phyloP scores from a whole-genome alignment of 64 coral and sea anemone genomes.

The Trachythela sp. region DNA sequence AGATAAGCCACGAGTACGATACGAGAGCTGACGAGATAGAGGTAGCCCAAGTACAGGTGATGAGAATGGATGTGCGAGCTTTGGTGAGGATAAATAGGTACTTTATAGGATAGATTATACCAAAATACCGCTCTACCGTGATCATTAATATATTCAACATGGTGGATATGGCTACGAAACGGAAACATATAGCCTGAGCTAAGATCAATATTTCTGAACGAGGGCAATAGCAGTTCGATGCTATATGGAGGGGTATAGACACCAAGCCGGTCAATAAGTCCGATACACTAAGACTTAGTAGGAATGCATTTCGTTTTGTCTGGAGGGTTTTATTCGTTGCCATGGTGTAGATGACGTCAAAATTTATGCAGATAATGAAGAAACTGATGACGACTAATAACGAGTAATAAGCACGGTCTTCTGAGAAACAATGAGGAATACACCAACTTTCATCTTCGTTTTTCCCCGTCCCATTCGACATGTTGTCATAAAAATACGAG shows the following conservation, averaged over 20 bases:
- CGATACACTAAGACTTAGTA: background rate
- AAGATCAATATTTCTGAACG: background rate
- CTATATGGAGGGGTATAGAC: background rate
- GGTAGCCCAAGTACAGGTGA: constrained; percentile 15
- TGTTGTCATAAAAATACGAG: no score
- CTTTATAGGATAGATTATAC: background rate
- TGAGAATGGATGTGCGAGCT: background rate
- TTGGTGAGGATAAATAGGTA: constrained; percentile 19
- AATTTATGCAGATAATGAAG: background rate
- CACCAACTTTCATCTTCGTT: background rate
- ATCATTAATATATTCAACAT: constrained; percentile 13
- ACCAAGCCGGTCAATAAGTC: background rate
- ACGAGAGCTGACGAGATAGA: background rate
- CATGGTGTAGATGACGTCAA: constrained; percentile 8
- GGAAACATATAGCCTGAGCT: background rate
- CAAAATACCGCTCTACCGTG: background rate
- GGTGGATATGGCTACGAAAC: constrained; percentile 8
- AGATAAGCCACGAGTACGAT: background rate
- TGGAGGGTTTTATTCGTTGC: background rate
- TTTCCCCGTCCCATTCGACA: background rate
- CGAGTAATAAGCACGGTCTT: background rate
- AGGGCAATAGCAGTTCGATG: background rate
- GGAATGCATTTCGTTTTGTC: background rate
- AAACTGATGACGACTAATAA: background rate
- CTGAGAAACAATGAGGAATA: background rate